A percentile compares a stretch with the other conserved stretches of the same genome.
phyloP scores from a whole-genome alignment of 1,140 invertebrate genomes.

The Stegodyphus mimosarum region DNA sequence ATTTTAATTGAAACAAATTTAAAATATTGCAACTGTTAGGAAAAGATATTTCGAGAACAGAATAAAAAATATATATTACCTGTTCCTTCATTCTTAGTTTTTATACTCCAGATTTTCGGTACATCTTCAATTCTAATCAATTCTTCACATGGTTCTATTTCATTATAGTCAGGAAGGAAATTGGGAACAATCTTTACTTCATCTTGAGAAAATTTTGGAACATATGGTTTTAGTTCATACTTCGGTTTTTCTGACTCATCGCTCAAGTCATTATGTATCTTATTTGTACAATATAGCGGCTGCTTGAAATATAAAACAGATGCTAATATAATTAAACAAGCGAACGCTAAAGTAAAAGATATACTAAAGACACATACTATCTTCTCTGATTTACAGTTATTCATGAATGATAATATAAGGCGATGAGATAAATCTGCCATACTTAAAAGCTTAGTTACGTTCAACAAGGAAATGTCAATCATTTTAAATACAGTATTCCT shows the following conservation, averaged over 20 bases:
- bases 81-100: constrained; percentile 15
- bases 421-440: constrained; percentile 14
- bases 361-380: constrained; percentile 20
- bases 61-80: background rate
- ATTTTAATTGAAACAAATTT: no score
- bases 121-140: constrained; percentile 33
- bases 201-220: background rate
- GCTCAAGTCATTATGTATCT: background rate
- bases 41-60: no score
- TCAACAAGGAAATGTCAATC: constrained; percentile 8
- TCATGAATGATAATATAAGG: constrained; percentile 14
- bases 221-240: constrained; percentile 13
- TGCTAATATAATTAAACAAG: constrained; percentile 15
- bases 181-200: background rate
- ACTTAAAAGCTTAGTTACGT: background rate
- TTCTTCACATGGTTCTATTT: background rate
- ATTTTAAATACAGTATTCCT: background rate
- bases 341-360: constrained; percentile 18
- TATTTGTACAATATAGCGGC: background rate
- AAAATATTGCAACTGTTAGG: no score
- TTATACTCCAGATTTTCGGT: background rate
- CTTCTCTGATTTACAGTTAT: constrained; percentile 7
- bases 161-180: constrained; percentile 26
- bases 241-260: background rate
- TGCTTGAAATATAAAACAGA: constrained; percentile 21